Base-by-base conservation (phyloP, 2,797 vertebrate genomes). In the Tapirus indicus region DNA sequence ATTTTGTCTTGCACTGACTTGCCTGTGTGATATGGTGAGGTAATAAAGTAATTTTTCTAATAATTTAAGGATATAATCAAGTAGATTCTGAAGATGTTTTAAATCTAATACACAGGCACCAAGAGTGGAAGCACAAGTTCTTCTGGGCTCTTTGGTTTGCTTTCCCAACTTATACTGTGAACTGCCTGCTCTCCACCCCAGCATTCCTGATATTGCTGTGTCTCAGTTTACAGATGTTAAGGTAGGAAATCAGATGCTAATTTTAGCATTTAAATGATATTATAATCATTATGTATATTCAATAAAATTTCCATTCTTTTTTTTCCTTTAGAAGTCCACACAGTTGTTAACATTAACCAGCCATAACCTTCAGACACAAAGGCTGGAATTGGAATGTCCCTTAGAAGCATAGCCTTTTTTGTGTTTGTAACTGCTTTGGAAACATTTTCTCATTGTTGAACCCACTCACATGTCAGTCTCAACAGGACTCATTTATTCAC, bases 191-290 rank as follows among this genome's bases (percentile, higher is more conserved):
- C 99, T 99, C 38, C 99, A 99, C 82, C 99, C 99, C 97, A 99
- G 99, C 98, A 99, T 99, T 69, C 99, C 99, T 20, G 99, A 99
- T 8, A 99, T 99, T 96, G 99, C 99, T 88, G 98, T 99, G 54
- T 99, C 99, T 97, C 99, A 99, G 69, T 99, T 99, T 98, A 99
- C 99, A 3, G 99, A 99, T 78, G 99, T 99, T 96, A 99, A 99
- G 99, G 99, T 99, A 98, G 96, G 97, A 60, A 58, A 72, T 78
- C 1, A 27, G 21, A 35, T 68, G 49, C 41, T 83, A 58, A 62
- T 86, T 64, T 80, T 62, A 74, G 14, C 17, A 38, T 80, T 86
- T 89, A 94, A 87, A 56, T 79, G 12, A 78, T 32, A 84, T 75
- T 93, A 52, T 94, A 79, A 64, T 47, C 32, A 35, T 47, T 72